phyloP scores from a whole-genome alignment of 2,888 invertebrate genomes.

The Agrotis puta region DNA sequence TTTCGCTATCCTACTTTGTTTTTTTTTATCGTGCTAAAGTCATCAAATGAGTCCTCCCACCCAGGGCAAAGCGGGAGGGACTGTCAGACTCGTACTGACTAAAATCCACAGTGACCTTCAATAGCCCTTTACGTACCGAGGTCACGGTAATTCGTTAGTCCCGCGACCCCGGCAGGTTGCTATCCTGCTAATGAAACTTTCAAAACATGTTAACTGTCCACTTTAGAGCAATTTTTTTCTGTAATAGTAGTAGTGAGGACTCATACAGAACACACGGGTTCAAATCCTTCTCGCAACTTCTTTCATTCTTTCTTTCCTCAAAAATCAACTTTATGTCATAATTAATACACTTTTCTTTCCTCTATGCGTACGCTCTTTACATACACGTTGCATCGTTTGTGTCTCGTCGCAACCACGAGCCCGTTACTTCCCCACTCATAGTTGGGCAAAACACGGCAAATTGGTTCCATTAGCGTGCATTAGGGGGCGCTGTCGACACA shows the following conservation, averaged over 20 bases:
- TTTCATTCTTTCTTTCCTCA: no score
- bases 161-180: no score
- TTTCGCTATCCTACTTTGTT: neutral
- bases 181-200: neutral
- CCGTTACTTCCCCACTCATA: conserved; percentile 47
- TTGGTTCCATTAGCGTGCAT: conserved; percentile 83
- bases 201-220: neutral
- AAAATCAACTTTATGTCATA: neutral
- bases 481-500: conserved; percentile 68
- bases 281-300: no score
- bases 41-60: no score
- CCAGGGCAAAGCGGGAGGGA: no score
- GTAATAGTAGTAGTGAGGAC: no score
- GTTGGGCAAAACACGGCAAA: conserved; percentile 80
- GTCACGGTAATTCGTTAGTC: no score
- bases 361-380: conserved; percentile 5
- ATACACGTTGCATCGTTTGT: neutral
- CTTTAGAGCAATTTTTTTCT: neutral
- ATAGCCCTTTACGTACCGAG: no score
- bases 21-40: no score
- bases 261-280: no score
- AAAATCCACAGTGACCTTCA: no score
- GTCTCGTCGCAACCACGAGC: conserved; percentile 24
- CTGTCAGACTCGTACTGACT: no score
- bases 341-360: neutral